Evolutionary conservation across 2,113 vertebrate genomes (phyloP), one percentile per base, ranked within the genome.

Genomic region (Ceyx cyanopectus): DNA sequence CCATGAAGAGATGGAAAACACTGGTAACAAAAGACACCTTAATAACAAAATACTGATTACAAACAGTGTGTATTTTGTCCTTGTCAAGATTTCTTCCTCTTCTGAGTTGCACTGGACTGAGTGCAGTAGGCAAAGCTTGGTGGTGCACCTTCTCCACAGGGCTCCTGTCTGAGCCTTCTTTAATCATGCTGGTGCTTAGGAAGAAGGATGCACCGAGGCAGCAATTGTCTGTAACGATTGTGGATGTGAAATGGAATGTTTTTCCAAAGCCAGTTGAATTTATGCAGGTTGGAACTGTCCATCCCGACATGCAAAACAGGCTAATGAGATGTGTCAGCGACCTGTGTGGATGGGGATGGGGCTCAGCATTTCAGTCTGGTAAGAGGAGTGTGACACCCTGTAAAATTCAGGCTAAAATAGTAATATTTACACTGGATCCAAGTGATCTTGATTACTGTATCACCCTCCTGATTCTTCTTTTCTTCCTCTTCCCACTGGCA

Each of bases 251-350:
- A 72, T 75, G 63, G 32, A 48, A 27, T 69, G 40, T 77, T 91
- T 69, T 63, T 81, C 62, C 9, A 6, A 51, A 82, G 27, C 24
- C 1, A 5, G 80, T 58, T 77, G 72, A 54, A 50, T 82, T 70
- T 51, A 40, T 17, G 22, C 26, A 16, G 1, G 1, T 40, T 29
- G 48, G 78, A 68, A 61, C 21, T 0, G 1, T 82, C 87, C 6
- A 1, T 61, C 30, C 84, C 53, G n/a, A 60, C 15, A 7, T 0
- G 1, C 17, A 50, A 58, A 61, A 2, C 21, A 26, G 34, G 8
- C 11, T 43, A 30, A 83, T 0, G 22, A 63, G 43, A 43, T 37
- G 48, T 48, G 37, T 81, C 26, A 43, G 62, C 37, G 69, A 57
- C 54, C 14, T 20, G 0, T 12, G 19, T 50, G 27, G 24, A 11